Evolutionary conservation across 2,797 vertebrate genomes (phyloP).

Genomic region (Podargus strigoides): DNA sequence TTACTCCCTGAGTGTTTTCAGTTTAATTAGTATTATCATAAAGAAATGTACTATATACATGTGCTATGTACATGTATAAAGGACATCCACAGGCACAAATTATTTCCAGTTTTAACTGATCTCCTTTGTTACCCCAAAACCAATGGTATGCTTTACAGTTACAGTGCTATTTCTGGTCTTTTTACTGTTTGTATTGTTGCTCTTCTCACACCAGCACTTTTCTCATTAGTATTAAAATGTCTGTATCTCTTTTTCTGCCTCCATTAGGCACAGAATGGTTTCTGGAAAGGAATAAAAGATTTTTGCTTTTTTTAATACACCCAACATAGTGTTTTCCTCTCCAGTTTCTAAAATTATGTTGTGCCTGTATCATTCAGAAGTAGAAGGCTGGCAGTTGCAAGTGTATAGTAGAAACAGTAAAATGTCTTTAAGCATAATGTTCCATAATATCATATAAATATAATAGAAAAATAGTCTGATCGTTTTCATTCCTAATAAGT

Average conservation of each 20-base stretch:
- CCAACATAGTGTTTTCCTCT: background rate
- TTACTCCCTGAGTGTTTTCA: background rate
- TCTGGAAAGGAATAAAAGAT: background rate
- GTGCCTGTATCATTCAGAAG: background rate
- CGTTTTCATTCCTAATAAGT: background rate
- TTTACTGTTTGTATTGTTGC: background rate
- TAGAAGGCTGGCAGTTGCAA: background rate
- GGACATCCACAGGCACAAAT: background rate
- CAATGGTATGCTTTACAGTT: background rate
- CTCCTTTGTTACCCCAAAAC: background rate
- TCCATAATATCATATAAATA: background rate
- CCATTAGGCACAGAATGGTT: background rate
- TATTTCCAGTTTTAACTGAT: background rate
- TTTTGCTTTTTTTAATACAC: background rate
- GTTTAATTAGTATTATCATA: background rate
- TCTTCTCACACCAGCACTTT: background rate
- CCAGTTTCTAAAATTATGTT: background rate
- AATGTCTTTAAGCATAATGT: background rate
- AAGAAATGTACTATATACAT: background rate
- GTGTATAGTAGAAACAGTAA: background rate
- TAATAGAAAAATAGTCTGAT: background rate
- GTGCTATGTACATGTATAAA: background rate
- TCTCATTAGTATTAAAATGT: background rate
- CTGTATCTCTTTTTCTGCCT: background rate
- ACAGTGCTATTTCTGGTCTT: background rate